Conservation (phyloP, 2,113 vertebrate species). For the Peromyscus maniculatus region DNA sequence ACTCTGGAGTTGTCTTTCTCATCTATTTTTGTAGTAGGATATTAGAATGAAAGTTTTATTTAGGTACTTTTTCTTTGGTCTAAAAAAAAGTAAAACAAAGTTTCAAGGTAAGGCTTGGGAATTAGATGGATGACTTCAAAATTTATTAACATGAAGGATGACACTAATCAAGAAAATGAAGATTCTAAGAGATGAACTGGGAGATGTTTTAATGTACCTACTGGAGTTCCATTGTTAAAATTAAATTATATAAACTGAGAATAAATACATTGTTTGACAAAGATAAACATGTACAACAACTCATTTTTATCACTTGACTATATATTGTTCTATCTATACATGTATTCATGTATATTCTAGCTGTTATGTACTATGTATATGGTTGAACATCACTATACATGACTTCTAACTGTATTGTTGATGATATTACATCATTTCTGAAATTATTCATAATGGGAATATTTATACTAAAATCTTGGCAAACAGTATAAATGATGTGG, state of each 20-base stretch:
- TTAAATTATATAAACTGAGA: neutral
- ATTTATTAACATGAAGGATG: neutral
- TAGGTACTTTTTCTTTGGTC: neutral
- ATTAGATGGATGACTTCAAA: neutral
- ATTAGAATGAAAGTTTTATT: constrained; percentile 26
- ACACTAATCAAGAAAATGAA: constrained; percentile 3
- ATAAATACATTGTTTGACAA: neutral
- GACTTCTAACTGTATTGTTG: neutral
- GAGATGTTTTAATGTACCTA: neutral
- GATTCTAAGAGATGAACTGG: neutral
- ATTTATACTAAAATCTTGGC: neutral
- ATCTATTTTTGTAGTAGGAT: constrained; percentile 26
- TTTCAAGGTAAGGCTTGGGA: neutral
- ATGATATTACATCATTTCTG: neutral
- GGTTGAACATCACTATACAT: neutral
- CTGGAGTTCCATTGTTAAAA: neutral
- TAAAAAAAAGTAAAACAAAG: neutral
- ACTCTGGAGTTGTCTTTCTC: neutral
- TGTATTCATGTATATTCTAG: neutral
- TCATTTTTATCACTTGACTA: neutral
- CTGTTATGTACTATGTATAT: neutral
- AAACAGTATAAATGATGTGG: neutral
- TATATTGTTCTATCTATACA: neutral
- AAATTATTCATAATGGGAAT: neutral
- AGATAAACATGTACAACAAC: neutral